Evolutionary conservation across 1,140 invertebrate genomes (phyloP), one percentile per base, ranked within the genome.

Genomic region (Bombyx mandarina): DNA sequence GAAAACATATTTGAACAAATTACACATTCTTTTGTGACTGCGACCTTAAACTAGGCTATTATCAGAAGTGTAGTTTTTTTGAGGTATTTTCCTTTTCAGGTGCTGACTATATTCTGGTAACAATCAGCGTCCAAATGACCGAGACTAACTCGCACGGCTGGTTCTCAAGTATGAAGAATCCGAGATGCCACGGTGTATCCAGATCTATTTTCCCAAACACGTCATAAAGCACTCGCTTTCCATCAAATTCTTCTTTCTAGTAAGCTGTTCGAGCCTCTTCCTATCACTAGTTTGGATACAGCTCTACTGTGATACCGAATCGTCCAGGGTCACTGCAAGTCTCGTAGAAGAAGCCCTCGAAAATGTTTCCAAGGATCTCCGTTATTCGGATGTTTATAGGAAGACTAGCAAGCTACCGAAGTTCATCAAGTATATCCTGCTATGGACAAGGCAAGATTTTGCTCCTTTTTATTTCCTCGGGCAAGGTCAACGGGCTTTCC

Each of bases 371-470:
- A 61, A 60, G n/a, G 74, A 84, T 58, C 64, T 59, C 50, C 71
- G 75, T 63, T 80, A 79, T 46, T 63, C 64, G 0, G 69, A 80
- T 51, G 70, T 82, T 1, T 80, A 77, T 53, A 63, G 77, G 50
- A 77, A 73, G 54, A 49, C 63, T 1, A 65, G 65, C 10, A 62
- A 62, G n/a, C 69, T 78, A 12, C 66, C 75, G 0, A 72, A 69
- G 26, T 60, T 66, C 8, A 53, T 75, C 3, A 85, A 79, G 57
- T 79, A 75, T 49, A 73, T 85, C 22, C 54, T 85, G 8, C 55
- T 80, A 26, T 85, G 82, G 82, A 80, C 77, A 0, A 48, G 45
- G 1, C 51, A 62, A 45, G 69, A 78, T 18, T 70, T 65, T 47
- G 68, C 73, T 1, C 82, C 82, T 0, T 75, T 83, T 42, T 73